Percentiles rank a stretch among this genome's conserved stretches.
Conservation (phyloP, 2,888 invertebrate genomes). For the Resseliella maxima region DNA sequence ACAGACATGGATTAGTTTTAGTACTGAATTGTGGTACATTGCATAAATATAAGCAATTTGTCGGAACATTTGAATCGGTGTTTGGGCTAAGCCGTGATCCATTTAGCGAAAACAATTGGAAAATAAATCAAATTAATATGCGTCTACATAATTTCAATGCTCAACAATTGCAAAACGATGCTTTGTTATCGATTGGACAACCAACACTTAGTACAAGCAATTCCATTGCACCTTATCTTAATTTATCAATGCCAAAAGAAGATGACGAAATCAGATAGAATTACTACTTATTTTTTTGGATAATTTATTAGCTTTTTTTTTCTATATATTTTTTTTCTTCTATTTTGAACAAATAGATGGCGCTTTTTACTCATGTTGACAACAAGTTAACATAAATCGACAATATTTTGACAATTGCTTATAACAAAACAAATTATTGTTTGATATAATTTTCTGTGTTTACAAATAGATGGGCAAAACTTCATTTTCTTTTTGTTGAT, state of each 20-base stretch:
- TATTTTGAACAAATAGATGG: constrained; percentile 7
- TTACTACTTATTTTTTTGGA: no score
- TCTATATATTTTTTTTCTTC: not conserved
- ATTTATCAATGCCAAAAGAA: not conserved
- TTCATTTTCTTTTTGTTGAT: constrained; percentile 13
- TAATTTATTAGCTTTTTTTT: no score
- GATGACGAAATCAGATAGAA: constrained; percentile 24
- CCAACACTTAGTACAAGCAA: not conserved
- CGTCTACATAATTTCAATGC: constrained; percentile 65
- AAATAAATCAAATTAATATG: constrained; percentile 72
- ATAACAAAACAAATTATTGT: constrained; percentile 49
- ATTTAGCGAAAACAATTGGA: constrained; percentile 74
- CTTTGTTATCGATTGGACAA: not conserved
- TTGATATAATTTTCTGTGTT: constrained; percentile 1
- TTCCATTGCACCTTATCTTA: not conserved
- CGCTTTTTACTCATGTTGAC: not conserved
- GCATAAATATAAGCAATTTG: constrained; percentile 69
- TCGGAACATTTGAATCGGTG: constrained; percentile 75
- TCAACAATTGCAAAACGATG: not conserved
- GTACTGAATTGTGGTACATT: constrained; percentile 75
- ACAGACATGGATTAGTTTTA: constrained; percentile 73
- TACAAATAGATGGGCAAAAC: constrained; percentile 23
- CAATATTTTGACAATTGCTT: constrained; percentile 25
- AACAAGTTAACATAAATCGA: constrained; percentile 3
- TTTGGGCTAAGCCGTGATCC: constrained; percentile 76